Conservation (phyloP, 2,888 invertebrate species). For the Chirona hameri region DNA sequence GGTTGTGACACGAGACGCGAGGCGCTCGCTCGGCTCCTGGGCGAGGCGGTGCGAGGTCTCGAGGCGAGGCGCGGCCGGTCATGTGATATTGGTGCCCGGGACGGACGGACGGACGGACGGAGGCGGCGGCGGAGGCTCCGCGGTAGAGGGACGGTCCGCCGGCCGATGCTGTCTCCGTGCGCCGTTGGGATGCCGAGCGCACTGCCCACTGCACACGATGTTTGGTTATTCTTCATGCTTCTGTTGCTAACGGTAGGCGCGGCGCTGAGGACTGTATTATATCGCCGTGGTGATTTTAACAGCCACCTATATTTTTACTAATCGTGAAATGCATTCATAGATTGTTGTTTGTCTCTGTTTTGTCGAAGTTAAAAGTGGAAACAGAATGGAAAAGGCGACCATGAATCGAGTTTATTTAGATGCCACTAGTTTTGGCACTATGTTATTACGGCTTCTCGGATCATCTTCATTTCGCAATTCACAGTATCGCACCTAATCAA, state of each 20-base stretch:
- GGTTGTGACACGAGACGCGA: too few species aligned
- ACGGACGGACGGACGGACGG: background rate
- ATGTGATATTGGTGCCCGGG: background rate
- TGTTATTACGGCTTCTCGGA: too few species aligned
- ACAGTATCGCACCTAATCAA: too few species aligned
- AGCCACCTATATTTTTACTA: slow-evolving; percentile 25
- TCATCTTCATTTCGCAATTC: too few species aligned
- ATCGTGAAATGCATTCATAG: background rate
- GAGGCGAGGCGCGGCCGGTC: background rate
- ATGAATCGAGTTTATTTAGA: too few species aligned
- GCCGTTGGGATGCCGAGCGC: background rate
- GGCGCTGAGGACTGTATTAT: background rate
- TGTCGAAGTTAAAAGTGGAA: too few species aligned
- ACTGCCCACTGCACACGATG: background rate
- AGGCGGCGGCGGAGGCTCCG: background rate
- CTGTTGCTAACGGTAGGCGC: background rate
- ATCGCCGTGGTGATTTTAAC: slow-evolving; percentile 4
- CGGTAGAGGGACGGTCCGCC: background rate
- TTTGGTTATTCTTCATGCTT: background rate
- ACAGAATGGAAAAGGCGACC: too few species aligned
- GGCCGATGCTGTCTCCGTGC: background rate
- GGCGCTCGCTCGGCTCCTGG: too few species aligned
- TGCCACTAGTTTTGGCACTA: too few species aligned
- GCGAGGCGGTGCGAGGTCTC: background rate
- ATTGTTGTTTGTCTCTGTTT: background rate